These are phyloP conservation scores for Hirtodrosophila alboralis DNA, from an alignment of 2,888 invertebrate species.

Conservation along the genomic window DNA sequence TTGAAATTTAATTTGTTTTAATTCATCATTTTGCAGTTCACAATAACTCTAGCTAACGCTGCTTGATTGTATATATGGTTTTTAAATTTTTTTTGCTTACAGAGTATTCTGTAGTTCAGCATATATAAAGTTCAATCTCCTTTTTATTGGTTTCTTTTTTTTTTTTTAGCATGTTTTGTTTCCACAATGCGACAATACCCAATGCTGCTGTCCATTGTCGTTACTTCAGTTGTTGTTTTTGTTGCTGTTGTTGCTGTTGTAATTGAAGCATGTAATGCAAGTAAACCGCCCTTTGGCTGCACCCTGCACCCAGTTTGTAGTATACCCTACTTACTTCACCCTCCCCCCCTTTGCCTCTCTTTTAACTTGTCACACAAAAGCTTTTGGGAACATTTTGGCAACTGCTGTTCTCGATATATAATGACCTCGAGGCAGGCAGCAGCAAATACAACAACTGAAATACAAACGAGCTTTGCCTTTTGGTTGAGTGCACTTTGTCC, in stretches of 20 bases:
- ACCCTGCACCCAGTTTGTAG: slow-evolving; percentile 14
- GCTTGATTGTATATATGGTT: too few species aligned
- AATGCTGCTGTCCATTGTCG: slow-evolving; percentile 62
- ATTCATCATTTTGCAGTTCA: too few species aligned
- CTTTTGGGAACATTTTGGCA: slow-evolving; percentile 78
- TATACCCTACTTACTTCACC: background rate
- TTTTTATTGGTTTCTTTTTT: slow-evolving; percentile 9
- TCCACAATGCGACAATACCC: slow-evolving; percentile 61
- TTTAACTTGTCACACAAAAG: slow-evolving; percentile 73
- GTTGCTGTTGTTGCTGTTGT: slow-evolving; percentile 56
- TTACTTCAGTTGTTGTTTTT: slow-evolving; percentile 33
- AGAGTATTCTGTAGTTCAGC: slow-evolving; percentile 15
- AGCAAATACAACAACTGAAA: slow-evolving; percentile 53
- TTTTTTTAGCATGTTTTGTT: slow-evolving; percentile 38
- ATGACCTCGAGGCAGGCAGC: slow-evolving; percentile 79
- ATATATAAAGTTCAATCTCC: slow-evolving; percentile 3
- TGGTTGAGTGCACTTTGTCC: slow-evolving; percentile 75
- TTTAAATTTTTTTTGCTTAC: background rate
- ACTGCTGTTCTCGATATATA: slow-evolving; percentile 80
- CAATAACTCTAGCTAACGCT: too few species aligned
- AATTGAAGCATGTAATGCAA: slow-evolving; percentile 78
- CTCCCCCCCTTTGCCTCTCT: slow-evolving; percentile 1
- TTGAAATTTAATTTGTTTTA: too few species aligned
- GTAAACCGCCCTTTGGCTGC: slow-evolving; percentile 32
- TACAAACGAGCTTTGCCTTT: slow-evolving; percentile 56